Conservation (phyloP, 2,797 vertebrate species). For the Taenioides sp. region DNA sequence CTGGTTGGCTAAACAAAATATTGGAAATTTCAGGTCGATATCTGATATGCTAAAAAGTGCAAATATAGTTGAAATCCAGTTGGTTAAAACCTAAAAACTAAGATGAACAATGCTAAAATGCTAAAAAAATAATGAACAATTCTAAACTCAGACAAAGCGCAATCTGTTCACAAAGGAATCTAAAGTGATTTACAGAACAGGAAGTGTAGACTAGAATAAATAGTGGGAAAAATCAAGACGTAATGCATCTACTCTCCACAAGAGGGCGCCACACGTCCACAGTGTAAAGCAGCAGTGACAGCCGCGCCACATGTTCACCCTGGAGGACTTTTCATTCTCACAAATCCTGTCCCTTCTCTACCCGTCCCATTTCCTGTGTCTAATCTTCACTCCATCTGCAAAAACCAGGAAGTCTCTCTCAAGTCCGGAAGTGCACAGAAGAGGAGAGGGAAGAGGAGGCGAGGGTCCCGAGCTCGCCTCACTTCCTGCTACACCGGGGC, state of each 20-base stretch:
- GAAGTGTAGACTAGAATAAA: too few relatives aligned
- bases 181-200: too few relatives aligned
- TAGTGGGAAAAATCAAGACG: not conserved
- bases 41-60: too few relatives aligned
- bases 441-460: not conserved
- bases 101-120: too few relatives aligned
- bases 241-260: slow-evolving; percentile 40
- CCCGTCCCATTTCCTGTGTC: slow-evolving; percentile 27
- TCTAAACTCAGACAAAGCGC: too few relatives aligned
- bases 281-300: not conserved
- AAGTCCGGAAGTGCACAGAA: slow-evolving; percentile 52
- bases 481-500: not conserved
- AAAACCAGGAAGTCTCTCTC: slow-evolving; percentile 43
- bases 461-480: not conserved
- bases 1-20: too few relatives aligned
- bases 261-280: slow-evolving; percentile 47
- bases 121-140: too few relatives aligned
- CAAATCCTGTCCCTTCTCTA: slow-evolving; percentile 17
- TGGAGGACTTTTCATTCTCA: slow-evolving; percentile 28
- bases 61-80: too few relatives aligned
- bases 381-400: slow-evolving; percentile 16
- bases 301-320: not conserved
- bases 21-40: too few relatives aligned
- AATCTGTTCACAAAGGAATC: too few relatives aligned
- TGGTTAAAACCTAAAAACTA: too few relatives aligned